Evolutionary conservation across 2,888 invertebrate genomes (phyloP).

Genomic region (Tetrapedia diversipes): DNA sequence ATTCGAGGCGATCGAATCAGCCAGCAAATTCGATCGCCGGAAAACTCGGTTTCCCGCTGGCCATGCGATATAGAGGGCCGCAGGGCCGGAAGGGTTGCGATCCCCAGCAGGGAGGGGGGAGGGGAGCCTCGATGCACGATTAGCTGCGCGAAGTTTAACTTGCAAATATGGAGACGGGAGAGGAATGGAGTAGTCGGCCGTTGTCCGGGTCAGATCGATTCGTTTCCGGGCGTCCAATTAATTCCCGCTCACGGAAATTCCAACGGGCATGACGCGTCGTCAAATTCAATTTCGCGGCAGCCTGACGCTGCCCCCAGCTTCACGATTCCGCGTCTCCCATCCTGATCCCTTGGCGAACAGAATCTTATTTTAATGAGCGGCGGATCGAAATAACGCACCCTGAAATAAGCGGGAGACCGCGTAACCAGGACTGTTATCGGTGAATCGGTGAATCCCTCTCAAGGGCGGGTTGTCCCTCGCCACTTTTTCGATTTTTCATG

Average conservation of each 20-base stretch:
- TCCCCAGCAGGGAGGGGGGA: too few species aligned
- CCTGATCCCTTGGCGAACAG: conserved; percentile 20
- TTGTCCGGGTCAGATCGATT: conserved; percentile 44
- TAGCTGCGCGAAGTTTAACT: conserved; percentile 56
- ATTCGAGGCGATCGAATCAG: background rate
- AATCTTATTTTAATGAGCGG: conserved; percentile 52
- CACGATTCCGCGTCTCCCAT: background rate
- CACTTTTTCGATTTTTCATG: too few species aligned
- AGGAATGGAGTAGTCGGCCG: background rate
- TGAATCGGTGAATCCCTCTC: conserved; percentile 32
- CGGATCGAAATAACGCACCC: conserved; percentile 27
- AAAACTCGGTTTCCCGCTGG: conserved; percentile 31
- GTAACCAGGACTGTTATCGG: background rate
- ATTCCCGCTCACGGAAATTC: conserved; percentile 60
- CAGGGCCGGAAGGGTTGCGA: too few species aligned
- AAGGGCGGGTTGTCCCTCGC: too few species aligned
- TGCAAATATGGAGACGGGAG: conserved; percentile 48
- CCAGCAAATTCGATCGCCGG: conserved; percentile 26
- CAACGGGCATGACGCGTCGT: conserved; percentile 50
- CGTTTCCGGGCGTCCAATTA: conserved; percentile 63
- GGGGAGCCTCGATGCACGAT: conserved; percentile 41
- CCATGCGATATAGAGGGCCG: too few species aligned
- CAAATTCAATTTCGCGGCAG: conserved; percentile 53
- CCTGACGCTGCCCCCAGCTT: conserved; percentile 31
- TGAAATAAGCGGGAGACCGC: conserved; percentile 27